A percentile compares a stretch with the other conserved stretches of the same genome.
Evolutionary conservation across 2,888 invertebrate genomes (phyloP).

Genomic region (Nymphalis c-album): DNA sequence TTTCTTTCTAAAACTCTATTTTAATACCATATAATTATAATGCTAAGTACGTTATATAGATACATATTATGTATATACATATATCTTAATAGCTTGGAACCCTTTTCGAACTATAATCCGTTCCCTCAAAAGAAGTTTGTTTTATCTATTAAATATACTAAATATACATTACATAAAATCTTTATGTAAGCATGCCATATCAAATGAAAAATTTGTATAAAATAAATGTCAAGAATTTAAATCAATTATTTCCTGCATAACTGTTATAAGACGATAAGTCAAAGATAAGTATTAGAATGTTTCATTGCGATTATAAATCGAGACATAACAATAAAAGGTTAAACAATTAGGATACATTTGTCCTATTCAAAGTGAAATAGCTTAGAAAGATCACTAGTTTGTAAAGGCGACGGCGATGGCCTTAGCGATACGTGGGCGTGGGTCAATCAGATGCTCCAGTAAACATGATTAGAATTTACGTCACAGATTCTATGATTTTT

Average conservation of each 20-base stretch:
- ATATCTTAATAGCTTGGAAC: too few species aligned
- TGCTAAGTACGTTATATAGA: too few species aligned
- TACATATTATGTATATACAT: too few species aligned
- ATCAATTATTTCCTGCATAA: neutral
- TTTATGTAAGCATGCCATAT: too few species aligned
- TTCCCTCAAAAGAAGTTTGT: too few species aligned
- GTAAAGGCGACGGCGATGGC: slow-evolving; percentile 28
- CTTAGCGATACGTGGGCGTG: slow-evolving; percentile 35
- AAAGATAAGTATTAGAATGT: slow-evolving; percentile 1
- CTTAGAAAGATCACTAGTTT: slow-evolving; percentile 34
- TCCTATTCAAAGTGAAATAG: slow-evolving; percentile 16
- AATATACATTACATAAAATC: too few species aligned
- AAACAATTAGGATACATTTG: slow-evolving; percentile 11
- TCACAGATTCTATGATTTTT: slow-evolving; percentile 9
- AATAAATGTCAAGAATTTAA: neutral
- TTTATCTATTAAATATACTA: too few species aligned
- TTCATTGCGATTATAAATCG: slow-evolving; percentile 1
- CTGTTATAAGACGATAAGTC: neutral
- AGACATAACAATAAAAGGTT: slow-evolving; percentile 9
- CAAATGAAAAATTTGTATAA: neutral
- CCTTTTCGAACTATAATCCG: too few species aligned
- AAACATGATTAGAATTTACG: slow-evolving; percentile 29
- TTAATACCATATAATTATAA: too few species aligned
- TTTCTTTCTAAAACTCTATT: too few species aligned
- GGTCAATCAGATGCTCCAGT: slow-evolving; percentile 30